A percentile compares a stretch with the other conserved stretches of the same genome.
phyloP scores from a whole-genome alignment of 2,888 invertebrate species.

The Drosophila longiperda region DNA sequence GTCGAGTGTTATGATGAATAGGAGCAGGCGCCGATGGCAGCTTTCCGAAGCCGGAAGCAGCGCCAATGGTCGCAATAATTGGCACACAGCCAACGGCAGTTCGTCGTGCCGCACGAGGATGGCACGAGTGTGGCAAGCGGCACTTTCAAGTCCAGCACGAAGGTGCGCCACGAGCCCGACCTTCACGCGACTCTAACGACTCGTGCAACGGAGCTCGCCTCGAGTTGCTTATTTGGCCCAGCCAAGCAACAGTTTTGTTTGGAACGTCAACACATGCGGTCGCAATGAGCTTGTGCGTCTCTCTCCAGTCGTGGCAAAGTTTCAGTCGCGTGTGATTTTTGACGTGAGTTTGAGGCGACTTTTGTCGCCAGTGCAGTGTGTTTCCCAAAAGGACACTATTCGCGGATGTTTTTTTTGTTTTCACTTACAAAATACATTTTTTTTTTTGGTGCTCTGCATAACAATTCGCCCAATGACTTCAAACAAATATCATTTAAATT shows the following conservation, averaged over 20 bases:
- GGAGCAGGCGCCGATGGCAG: slow-evolving; percentile 65
- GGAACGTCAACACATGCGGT: slow-evolving; percentile 75
- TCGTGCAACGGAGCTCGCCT: slow-evolving; percentile 13
- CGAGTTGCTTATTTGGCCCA: slow-evolving; percentile 11
- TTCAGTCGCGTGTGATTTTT: slow-evolving; percentile 46
- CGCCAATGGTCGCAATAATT: slow-evolving; percentile 40
- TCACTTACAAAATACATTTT: slow-evolving; percentile 10
- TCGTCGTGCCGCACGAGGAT: slow-evolving; percentile 24
- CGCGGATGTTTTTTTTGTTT: slow-evolving; percentile 2
- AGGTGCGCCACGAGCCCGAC: slow-evolving; percentile 17
- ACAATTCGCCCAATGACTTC: slow-evolving; percentile 8
- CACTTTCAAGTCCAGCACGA: slow-evolving; percentile 22
- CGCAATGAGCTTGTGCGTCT: slow-evolving; percentile 44
- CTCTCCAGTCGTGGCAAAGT: slow-evolving; percentile 22
- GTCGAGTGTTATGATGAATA: slow-evolving; percentile 21
- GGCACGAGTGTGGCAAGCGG: slow-evolving; percentile 11
- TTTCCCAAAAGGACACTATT: slow-evolving; percentile 3
- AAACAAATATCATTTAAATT: slow-evolving; percentile 32
- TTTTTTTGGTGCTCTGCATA: slow-evolving; percentile 28
- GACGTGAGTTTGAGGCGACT: slow-evolving; percentile 26
- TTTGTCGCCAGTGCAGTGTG: slow-evolving; percentile 10
- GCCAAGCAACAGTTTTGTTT: slow-evolving; percentile 73
- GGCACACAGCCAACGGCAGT: slow-evolving; percentile 69
- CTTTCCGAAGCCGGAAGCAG: slow-evolving; percentile 47
- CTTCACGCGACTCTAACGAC: neutral